phyloP scores from a whole-genome alignment of 2,888 invertebrate species.

The Spilarctia lutea region DNA sequence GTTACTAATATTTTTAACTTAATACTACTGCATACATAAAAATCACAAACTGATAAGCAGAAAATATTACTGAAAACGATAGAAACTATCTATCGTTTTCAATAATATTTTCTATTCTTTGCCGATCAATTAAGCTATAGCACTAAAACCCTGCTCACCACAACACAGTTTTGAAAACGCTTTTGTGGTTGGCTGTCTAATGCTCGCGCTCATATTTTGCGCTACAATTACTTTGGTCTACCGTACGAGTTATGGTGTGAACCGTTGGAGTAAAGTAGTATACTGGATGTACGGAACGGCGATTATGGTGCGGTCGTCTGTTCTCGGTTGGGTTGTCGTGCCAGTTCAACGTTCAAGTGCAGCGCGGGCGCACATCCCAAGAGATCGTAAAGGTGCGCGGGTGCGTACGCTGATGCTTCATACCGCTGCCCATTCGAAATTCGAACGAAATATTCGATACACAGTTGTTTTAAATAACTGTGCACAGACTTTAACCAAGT shows the following conservation, averaged over 20 bases:
- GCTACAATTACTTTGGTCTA: constrained; percentile 57
- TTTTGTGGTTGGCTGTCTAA: constrained; percentile 75
- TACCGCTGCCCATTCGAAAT: constrained; percentile 63
- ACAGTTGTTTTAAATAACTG: constrained; percentile 53
- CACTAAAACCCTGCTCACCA: constrained; percentile 63
- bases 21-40: constrained; percentile 16
- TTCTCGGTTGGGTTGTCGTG: constrained; percentile 65
- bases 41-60: constrained; percentile 56
- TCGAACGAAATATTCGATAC: constrained; percentile 56
- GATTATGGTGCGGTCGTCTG: constrained; percentile 44
- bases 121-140: constrained; percentile 74
- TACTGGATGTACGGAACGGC: constrained; percentile 32
- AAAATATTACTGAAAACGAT: constrained; percentile 54
- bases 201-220: constrained; percentile 67
- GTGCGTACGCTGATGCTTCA: constrained; percentile 64
- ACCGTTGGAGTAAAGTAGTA: constrained; percentile 60
- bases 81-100: constrained; percentile 37
- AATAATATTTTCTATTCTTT: too few species aligned
- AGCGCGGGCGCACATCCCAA: constrained; percentile 77
- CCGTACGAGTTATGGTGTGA: constrained; percentile 60
- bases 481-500: constrained; percentile 56
- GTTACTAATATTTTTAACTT: not conserved
- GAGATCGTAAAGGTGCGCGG: constrained; percentile 69
- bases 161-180: constrained; percentile 73
- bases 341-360: constrained; percentile 83